Percentiles rank a stretch among this genome's conserved stretches.
Conservation (phyloP, 2,113 vertebrate genomes). For the Pungitius pungitius region DNA sequence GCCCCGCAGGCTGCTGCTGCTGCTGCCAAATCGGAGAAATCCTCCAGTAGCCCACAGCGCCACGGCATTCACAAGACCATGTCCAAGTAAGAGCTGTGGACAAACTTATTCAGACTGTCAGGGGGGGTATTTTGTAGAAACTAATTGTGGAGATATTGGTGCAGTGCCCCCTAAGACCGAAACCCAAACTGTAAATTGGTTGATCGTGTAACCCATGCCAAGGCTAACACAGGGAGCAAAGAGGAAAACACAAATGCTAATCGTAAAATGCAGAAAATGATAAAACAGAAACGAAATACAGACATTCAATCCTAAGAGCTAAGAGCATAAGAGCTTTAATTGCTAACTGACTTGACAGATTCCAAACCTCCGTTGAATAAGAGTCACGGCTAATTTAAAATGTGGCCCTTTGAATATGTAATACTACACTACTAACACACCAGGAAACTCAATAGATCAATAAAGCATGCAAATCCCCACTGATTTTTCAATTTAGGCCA, state of each 20-base stretch:
- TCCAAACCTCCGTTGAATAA: background rate
- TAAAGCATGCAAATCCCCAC: background rate
- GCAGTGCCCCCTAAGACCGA: too few species aligned
- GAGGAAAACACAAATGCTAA: background rate
- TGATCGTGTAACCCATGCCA: background rate
- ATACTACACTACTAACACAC: background rate
- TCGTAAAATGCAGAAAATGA: background rate
- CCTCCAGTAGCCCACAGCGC: slow-evolving; percentile 84
- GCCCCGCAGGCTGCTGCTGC: slow-evolving; percentile 27
- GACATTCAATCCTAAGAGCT: background rate
- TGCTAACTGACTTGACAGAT: background rate
- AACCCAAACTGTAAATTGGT: background rate
- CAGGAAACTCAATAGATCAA: background rate
- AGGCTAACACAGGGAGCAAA: background rate
- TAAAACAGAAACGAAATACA: background rate
- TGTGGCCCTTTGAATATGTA: background rate
- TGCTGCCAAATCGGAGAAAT: slow-evolving; percentile 82
- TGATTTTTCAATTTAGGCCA: background rate
- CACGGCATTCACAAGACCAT: slow-evolving; percentile 80
- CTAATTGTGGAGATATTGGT: background rate
- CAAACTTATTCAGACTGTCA: background rate
- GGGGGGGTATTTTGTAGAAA: background rate
- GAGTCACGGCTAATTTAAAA: background rate
- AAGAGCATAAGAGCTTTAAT: too few species aligned
- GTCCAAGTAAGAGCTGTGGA: slow-evolving; percentile 76